Base-by-base conservation (phyloP, 1,140 invertebrate species). In the Tenebrio molitor region DNA sequence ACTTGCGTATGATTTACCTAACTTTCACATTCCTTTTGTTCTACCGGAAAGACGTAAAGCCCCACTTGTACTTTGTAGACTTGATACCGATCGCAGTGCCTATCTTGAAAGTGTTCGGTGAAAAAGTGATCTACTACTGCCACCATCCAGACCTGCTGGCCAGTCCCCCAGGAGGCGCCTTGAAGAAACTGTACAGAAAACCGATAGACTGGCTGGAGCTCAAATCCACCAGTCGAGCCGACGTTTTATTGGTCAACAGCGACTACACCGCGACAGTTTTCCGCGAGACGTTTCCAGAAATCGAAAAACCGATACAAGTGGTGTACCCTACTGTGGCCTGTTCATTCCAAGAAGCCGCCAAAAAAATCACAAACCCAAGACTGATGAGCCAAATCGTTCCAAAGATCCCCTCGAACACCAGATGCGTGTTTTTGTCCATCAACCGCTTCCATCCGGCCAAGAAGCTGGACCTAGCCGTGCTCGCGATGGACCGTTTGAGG, bases 381-480 rank as follows among this genome's bases (percentile, higher is more conserved):
- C 71, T 69, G 8, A 74, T 79, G 4, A 41, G 70, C 41, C 63
- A 78, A 71, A 62, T 81, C 16, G 76, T 79, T 6, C 78, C 75
- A 46, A 74, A 81, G 70, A 76, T 81, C 63, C 58, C 21, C 14
- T 69, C 33, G 17, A 74, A 85, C 36, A 81, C 12, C 87, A 91
- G 10, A 3, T 72, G 86, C 85, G 44, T 87, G 90, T 94, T 99
- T 79, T 83, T 99, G 1, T 99, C 97, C 0, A 93, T 99, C 67
- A 99, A 99, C 86, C 89, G 98, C 77, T 99, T 96, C 85, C 98
- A 99, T 82, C 88, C 95, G 7, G 99, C 99, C 81, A 99, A 99
- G 84, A 95, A 98, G 83, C 84, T 99, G 3, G 85, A 86, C 12
- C 82, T 99, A 12, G 96, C 96, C 0, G 85, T 99, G 36, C 82